Evolutionary conservation across 2,888 invertebrate species (phyloP).

Genomic region (Imbricaverruca yamaguchii): DNA sequence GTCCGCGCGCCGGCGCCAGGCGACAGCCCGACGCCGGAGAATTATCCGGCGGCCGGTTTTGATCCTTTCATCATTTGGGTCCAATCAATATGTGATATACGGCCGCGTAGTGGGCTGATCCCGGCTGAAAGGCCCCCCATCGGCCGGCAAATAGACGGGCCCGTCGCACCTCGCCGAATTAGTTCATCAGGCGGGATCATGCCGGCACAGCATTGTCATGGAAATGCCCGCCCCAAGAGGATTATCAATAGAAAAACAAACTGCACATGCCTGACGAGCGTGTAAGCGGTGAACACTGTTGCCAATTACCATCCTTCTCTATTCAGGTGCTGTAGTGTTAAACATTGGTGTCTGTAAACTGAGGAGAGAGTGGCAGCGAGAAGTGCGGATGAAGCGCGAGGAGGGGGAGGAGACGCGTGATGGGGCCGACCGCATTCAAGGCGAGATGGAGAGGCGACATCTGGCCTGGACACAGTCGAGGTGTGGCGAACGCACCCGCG

Average conservation of each 20-base stretch:
- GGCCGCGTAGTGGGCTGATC: background rate
- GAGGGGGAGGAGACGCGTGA: background rate
- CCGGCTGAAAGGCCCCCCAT: slow-evolving; percentile 12
- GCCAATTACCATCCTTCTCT: background rate
- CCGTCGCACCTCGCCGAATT: slow-evolving; percentile 15
- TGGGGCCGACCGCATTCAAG: background rate
- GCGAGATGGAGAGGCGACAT: background rate
- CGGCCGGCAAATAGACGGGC: background rate
- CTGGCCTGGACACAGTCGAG: too few relatives aligned
- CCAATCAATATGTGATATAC: slow-evolving; percentile 21
- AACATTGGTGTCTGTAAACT: slow-evolving; percentile 13
- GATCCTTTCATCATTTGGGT: slow-evolving; percentile 19
- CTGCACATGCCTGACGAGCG: slow-evolving; percentile 6
- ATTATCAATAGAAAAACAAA: slow-evolving; percentile 21
- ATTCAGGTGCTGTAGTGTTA: slow-evolving; percentile 13
- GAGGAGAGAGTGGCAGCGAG: background rate
- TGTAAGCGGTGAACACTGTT: slow-evolving; percentile 13
- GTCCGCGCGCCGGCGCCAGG: background rate
- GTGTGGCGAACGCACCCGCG: too few relatives aligned
- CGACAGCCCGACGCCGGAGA: background rate
- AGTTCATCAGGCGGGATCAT: slow-evolving; percentile 17
- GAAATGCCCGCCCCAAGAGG: slow-evolving; percentile 13
- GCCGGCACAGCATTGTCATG: slow-evolving; percentile 14
- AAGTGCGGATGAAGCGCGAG: background rate
- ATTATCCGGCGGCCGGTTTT: slow-evolving; percentile 14